phyloP scores from a whole-genome alignment of 1,140 invertebrate species.

The Achatina immaculata region DNA sequence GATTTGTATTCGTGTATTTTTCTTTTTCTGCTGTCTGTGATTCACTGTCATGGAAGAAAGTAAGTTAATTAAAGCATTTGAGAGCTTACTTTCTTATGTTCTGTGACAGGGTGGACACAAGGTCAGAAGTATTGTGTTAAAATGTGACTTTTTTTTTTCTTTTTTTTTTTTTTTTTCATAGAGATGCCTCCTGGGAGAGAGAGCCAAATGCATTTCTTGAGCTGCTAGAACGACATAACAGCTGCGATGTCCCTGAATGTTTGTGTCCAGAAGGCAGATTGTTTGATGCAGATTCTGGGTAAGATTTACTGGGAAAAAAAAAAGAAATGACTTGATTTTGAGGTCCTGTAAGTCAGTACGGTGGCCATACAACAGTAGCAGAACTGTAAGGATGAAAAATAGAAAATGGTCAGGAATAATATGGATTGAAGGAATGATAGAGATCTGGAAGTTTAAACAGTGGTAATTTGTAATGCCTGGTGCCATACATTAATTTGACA shows the following conservation, averaged over 20 bases:
- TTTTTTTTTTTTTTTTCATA: no score
- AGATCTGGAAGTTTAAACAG: not conserved
- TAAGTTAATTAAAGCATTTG: no score
- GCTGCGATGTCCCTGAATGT: conserved; percentile 76
- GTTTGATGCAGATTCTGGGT: conserved; percentile 70
- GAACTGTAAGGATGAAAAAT: not conserved
- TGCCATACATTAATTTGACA: no score
- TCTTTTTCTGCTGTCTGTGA: no score
- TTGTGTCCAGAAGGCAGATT: conserved; percentile 75
- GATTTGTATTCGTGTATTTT: no score
- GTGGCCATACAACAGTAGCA: not conserved
- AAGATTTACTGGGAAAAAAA: no score
- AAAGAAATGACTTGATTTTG: not conserved
- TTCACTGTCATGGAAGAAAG: no score
- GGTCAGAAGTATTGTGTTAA: no score
- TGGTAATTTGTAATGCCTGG: not conserved
- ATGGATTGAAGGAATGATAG: not conserved
- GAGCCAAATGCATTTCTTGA: conserved; percentile 78
- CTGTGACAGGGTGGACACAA: no score
- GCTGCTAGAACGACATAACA: conserved; percentile 74
- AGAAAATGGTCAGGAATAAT: not conserved
- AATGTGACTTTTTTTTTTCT: no score
- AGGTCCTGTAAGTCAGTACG: not conserved
- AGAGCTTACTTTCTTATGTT: no score
- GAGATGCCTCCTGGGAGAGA: conserved; percentile 80